Evolutionary conservation across 2,113 vertebrate species (phyloP).

Genomic region (Odocoileus hemionus): DNA sequence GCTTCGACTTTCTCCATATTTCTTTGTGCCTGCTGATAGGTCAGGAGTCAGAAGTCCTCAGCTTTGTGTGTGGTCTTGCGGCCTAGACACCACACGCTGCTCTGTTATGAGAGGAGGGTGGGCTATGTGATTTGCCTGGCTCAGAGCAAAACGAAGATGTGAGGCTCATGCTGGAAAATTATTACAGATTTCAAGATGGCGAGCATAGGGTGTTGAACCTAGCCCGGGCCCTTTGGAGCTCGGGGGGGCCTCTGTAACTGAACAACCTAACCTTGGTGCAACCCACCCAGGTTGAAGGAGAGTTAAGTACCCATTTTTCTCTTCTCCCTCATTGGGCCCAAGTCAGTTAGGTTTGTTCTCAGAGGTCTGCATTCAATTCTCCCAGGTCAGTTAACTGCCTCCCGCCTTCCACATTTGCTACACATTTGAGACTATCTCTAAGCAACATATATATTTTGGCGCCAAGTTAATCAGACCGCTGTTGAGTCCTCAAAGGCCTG

Average conservation of each 20-base stretch:
- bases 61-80: not conserved
- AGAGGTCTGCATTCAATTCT: not conserved
- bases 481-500: conserved; percentile 33
- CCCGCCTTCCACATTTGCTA: not conserved
- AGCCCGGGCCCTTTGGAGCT: accelerated
- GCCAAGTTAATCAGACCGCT: conserved; percentile 49
- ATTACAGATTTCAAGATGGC: not conserved
- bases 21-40: not conserved
- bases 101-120: not conserved
- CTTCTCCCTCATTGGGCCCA: not conserved
- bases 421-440: conserved; percentile 23
- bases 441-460: not conserved
- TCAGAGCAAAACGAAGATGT: not conserved
- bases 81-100: not conserved
- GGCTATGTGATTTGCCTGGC: not conserved
- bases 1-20: not conserved
- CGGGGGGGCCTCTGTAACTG: accelerated
- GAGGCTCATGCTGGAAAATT: not conserved
- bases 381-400: not conserved
- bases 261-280: accelerated
- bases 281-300: not conserved
- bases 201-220: accelerated
- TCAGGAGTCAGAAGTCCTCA: not conserved
- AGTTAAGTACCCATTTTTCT: not conserved
- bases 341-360: not conserved